Base-by-base conservation (phyloP, 2,113 vertebrate genomes). In the Rhodinocichla rosea region DNA sequence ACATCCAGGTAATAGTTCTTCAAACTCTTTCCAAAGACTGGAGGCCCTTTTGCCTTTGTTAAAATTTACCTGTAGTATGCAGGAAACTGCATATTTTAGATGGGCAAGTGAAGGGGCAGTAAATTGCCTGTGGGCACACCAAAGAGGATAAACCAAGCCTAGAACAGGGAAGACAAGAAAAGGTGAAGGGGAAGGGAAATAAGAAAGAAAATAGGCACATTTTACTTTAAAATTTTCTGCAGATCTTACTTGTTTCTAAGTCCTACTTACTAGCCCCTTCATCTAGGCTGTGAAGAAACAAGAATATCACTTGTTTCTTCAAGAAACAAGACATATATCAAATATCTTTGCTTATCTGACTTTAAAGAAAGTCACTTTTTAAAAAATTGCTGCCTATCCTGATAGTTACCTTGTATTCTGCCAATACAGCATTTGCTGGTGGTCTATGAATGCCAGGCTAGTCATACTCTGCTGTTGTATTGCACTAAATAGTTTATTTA, bases 61-160 rank as follows among this genome's bases (percentile, higher is more conserved):
- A 60, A 90, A 78, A 80, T 94, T 96, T 92, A 89, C 86, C 88
- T 95, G 92, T 52, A 68, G 56, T 30, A 90, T 9, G 37, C 35
- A 57, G 83, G 69, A 89, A 92, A 92, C 39, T 18, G 49, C 49
- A 30, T 53, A 89, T 94, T 93, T 90, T 64, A 88, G 49, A 88
- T 50, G 40, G 73, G 60, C 67, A 86, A 90, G 35, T 0, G 2
- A 88, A 78, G 73, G 30, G 75, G 69, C 39, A 53, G 23, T 45
- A 91, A 85, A 67, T 30, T 88, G 55, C 28, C 40, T 77, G 6
- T 33, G 44, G 16, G n/a, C 49, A 73, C 45, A 76, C 32, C 33
- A n/a, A 62, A 92, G 42, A 78, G 10, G n/a, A 64, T 65, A 93
- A 26, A 24, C 32, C n/a, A 87, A 63, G 45, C 56, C 69, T 60